Conservation (phyloP, 2,797 vertebrate genomes). For the Mus minutoides region DNA sequence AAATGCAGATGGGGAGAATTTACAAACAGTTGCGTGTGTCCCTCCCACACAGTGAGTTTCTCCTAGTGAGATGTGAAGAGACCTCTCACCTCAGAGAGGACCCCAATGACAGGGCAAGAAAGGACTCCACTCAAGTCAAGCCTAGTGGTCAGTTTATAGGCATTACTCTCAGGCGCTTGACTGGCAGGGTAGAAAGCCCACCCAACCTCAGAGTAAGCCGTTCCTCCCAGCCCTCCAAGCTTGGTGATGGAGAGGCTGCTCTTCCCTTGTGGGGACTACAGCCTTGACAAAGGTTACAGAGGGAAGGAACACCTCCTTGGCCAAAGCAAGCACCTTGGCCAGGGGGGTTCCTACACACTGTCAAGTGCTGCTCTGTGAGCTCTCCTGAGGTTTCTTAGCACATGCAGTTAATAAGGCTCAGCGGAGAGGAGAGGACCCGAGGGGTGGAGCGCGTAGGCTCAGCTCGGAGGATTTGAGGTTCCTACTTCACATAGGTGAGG, state of each 20-base stretch:
- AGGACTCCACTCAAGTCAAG: not conserved
- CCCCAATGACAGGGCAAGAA: not conserved
- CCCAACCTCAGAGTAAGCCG: not conserved
- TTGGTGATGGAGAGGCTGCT: not conserved
- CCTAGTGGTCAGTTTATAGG: not conserved
- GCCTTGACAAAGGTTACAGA: not conserved
- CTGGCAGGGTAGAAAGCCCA: not conserved
- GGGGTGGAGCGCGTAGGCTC: constrained; percentile 46
- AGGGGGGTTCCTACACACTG: not conserved
- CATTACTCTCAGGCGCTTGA: not conserved
- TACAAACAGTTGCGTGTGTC: not conserved
- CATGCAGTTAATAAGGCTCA: not conserved
- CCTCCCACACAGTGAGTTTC: not conserved
- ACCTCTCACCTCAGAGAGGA: not conserved
- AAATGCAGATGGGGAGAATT: not conserved
- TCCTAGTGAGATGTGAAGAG: not conserved
- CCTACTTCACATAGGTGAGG: constrained; percentile 29
- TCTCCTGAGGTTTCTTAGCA: not conserved
- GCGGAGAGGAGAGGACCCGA: not conserved
- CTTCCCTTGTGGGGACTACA: not conserved
- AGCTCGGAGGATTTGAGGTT: not conserved
- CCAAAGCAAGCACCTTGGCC: not conserved
- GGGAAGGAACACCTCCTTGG: not conserved
- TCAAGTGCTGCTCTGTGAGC: not conserved
- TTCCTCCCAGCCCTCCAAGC: fast-evolving